Base-by-base conservation (phyloP, 2,797 vertebrate species). In the Malacoctenus gilli region DNA sequence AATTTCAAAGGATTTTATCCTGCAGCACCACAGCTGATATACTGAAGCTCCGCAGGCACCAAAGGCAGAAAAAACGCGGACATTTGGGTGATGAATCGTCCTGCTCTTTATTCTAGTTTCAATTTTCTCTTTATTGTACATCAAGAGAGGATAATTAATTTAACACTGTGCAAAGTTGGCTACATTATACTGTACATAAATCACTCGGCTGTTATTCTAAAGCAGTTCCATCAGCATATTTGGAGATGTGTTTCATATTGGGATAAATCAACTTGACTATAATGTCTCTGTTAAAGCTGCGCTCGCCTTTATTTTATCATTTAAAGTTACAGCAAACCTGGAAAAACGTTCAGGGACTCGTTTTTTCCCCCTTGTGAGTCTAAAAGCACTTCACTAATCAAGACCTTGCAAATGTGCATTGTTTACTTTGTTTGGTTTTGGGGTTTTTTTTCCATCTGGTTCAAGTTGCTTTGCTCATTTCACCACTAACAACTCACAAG, bases 61-160 rank as follows among this genome's bases (percentile, higher is more conserved):
- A 36, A 32, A 49, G 16, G 3, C 8, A 37, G 16, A 54, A 55
- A 38, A 39, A 25, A 72, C 70, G 53, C 3, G 32, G 39, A 75
- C 65, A 23, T 66, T 41, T 30, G 15, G 52, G 40, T 75, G 67
- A 84, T 84, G 51, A 77, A 81, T 86, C 60, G 68, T 55, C 32
- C 9, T 3, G 3, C 34, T 16, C 36, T 53, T 64, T 48, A 61
- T 69, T 34, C 52, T 49, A 25, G 37, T 67, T 68, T 73, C 61
- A 67, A 71, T 81, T 81, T 77, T 64, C 59, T 72, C 69, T 73
- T 75, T 72, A 82, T 66, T 80, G 52, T 61, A 75, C 52, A 71
- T 83, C 63, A 83, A 71, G 68, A 32, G 48, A 30, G 56, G 37
- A 77, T 84, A 84, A 82, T 82, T 80, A 71, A 82, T 82, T 80